Conservation (phyloP, 1,140 invertebrate genomes). For the Phenacoccus solenopsis region DNA sequence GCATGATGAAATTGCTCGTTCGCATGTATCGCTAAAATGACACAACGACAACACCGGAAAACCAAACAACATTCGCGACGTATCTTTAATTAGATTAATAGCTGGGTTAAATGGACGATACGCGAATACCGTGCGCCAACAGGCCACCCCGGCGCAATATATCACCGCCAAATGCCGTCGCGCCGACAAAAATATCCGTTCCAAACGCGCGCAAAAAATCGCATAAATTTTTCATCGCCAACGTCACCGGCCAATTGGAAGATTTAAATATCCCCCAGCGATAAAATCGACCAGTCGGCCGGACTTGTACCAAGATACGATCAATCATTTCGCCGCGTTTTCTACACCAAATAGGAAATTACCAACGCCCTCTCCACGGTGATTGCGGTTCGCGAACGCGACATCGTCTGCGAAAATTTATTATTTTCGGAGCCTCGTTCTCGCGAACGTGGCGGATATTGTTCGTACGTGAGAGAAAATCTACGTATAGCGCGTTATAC, state of each 20-base stretch:
- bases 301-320: background rate
- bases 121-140: background rate
- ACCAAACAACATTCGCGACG: background rate
- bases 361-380: background rate
- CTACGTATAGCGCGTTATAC: background rate
- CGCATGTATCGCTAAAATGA: background rate
- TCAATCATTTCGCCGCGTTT: background rate
- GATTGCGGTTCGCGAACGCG: too few species aligned
- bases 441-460: too few species aligned
- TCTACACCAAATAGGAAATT: background rate
- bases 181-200: too few species aligned
- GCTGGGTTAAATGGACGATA: conserved; percentile 1
- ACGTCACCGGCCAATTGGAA: background rate
- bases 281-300: background rate
- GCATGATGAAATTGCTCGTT: background rate
- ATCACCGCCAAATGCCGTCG: background rate
- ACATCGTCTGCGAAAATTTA: too few species aligned
- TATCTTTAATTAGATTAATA: conserved; percentile 2
- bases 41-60: background rate
- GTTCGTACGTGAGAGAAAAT: background rate
- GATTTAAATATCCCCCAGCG: background rate
- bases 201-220: background rate
- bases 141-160: background rate
- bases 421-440: too few species aligned
- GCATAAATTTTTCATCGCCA: background rate